These are phyloP conservation scores for Tor tambroides DNA, from an alignment of 2,113 vertebrate genomes.

Conservation along the genomic window DNA sequence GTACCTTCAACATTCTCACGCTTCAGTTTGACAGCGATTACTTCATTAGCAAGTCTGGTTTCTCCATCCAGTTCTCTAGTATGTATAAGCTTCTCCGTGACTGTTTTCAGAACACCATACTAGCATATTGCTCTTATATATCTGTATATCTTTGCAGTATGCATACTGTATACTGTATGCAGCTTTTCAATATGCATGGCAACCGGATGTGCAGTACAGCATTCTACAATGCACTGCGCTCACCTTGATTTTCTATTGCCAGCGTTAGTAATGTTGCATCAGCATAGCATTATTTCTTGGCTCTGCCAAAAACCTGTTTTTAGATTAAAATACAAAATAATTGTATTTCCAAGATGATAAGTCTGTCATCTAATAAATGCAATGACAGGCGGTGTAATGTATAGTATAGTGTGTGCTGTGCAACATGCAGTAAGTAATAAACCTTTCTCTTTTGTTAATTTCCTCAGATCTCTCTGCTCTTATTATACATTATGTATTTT, in stretches of 20 bases:
- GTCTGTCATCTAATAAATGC: too few species aligned
- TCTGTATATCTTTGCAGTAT: neutral
- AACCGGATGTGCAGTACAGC: neutral
- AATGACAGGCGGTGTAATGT: too few species aligned
- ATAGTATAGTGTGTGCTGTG: neutral
- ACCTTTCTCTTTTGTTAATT: neutral
- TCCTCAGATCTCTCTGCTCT: neutral
- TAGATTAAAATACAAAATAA: too few species aligned
- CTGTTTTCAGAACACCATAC: neutral
- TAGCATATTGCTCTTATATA: neutral
- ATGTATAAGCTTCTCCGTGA: conserved; percentile 61
- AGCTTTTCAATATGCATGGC: neutral
- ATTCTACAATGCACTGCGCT: too few species aligned
- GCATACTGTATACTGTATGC: neutral
- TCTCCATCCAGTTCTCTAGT: conserved; percentile 99
- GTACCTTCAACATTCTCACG: conserved; percentile 93
- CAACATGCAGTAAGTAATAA: neutral
- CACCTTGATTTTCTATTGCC: too few species aligned
- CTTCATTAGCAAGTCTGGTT: conserved; percentile 99
- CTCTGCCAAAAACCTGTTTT: too few species aligned
- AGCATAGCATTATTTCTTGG: neutral
- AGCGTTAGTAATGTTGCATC: neutral
- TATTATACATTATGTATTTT: neutral
- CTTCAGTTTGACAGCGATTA: conserved; percentile 97
- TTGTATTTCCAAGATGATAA: too few species aligned